Percentiles rank a stretch among this genome's conserved stretches.
Conservation (phyloP, 2,888 invertebrate species). For the Sycophila texana region DNA sequence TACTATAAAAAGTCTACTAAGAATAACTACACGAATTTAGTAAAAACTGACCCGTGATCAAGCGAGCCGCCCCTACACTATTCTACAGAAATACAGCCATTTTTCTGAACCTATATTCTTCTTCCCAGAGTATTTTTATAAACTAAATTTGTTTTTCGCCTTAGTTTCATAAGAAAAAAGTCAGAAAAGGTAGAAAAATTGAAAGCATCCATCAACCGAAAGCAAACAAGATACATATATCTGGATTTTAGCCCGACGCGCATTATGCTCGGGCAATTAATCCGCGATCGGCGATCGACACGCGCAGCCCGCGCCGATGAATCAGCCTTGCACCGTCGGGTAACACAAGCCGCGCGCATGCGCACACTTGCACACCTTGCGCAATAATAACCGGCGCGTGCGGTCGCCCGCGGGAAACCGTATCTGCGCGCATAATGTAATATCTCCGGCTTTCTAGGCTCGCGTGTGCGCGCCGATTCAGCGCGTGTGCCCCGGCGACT, state of each 20-base stretch:
- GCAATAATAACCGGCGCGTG: constrained; percentile 16
- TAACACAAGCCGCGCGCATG: constrained; percentile 16
- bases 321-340: constrained; percentile 8
- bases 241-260: not conserved
- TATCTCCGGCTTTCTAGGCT: constrained; percentile 21
- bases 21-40: too few relatives aligned
- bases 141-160: too few relatives aligned
- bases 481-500: not conserved
- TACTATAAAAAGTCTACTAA: too few relatives aligned
- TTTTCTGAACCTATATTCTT: too few relatives aligned
- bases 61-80: too few relatives aligned
- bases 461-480: constrained; percentile 2
- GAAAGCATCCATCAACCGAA: too few relatives aligned
- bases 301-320: not conserved
- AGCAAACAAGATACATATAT: too few relatives aligned
- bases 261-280: constrained; percentile 1
- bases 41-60: too few relatives aligned
- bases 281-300: not conserved
- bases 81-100: too few relatives aligned
- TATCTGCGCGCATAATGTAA: not conserved
- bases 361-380: constrained; percentile 7
- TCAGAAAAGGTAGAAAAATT: too few relatives aligned
- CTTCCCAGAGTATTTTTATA: too few relatives aligned
- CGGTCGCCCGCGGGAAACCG: constrained; percentile 1
- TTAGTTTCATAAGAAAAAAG: too few relatives aligned